Conservation (phyloP, 2,797 vertebrate species). For the Botia kubotai region DNA sequence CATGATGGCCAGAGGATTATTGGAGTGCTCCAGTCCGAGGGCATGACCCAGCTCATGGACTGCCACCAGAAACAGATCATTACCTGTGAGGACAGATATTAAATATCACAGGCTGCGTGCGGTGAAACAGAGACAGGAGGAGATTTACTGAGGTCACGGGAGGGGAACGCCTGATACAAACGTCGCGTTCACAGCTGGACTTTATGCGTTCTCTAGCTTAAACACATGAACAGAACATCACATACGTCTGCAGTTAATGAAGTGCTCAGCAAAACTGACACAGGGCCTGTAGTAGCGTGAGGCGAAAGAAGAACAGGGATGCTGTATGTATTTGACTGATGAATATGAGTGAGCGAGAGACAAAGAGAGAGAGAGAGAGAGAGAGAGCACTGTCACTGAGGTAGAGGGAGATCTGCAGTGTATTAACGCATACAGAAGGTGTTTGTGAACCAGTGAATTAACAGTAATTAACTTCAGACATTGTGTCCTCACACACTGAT, state of each 20-base stretch:
- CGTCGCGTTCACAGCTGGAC: conserved; percentile 12
- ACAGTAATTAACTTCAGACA: conserved; percentile 2
- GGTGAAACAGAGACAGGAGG: conserved; percentile 14
- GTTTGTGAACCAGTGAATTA: neutral
- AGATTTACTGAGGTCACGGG: conserved; percentile 26
- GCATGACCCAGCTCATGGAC: conserved; percentile 95
- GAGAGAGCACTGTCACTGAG: conserved; percentile 8
- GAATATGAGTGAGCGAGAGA: conserved; percentile 4
- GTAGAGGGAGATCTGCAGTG: conserved; percentile 20
- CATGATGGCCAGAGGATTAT: conserved; percentile 96
- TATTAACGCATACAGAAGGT: conserved; percentile 6
- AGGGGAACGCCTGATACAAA: conserved; percentile 8
- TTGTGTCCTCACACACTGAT: conserved; percentile 1
- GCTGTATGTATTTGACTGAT: conserved; percentile 38
- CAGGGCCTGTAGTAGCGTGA: neutral
- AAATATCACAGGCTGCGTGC: conserved; percentile 30
- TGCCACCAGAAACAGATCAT: conserved; percentile 95
- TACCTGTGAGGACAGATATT: conserved; percentile 77
- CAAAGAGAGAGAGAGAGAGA: neutral
- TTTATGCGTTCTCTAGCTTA: conserved; percentile 27
- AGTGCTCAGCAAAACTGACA: conserved; percentile 1
- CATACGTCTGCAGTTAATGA: conserved; percentile 8
- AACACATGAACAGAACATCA: conserved; percentile 13
- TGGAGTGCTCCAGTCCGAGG: conserved; percentile 93
- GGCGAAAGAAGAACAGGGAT: conserved; percentile 16